phyloP scores from a whole-genome alignment of 2,888 invertebrate genomes.

The Liopterus haemorrhoidalis region DNA sequence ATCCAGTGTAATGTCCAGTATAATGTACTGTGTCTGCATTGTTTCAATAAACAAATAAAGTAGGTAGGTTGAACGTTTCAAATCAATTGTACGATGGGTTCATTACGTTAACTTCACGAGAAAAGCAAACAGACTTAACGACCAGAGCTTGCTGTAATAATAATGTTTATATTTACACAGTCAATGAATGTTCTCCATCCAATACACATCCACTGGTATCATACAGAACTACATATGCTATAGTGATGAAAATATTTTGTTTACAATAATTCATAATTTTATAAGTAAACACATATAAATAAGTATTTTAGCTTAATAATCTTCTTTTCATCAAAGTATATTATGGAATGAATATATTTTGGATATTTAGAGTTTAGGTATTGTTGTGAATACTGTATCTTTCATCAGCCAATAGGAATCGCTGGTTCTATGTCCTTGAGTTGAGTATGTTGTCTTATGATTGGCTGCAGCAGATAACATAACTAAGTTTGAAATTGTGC shows the following conservation, averaged over 20 bases:
- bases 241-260: constrained; percentile 45
- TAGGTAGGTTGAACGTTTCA: not conserved
- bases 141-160: constrained; percentile 20
- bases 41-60: not conserved
- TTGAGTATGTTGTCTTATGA: too few relatives aligned
- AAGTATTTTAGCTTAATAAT: constrained; percentile 33
- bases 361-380: too few relatives aligned
- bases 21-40: not conserved
- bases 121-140: constrained; percentile 20
- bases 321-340: constrained; percentile 7
- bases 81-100: constrained; percentile 5
- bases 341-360: constrained; percentile 15
- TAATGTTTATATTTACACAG: constrained; percentile 36
- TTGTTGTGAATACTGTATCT: too few relatives aligned
- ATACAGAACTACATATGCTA: constrained; percentile 39
- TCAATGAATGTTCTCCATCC: constrained; percentile 29
- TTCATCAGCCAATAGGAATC: too few relatives aligned
- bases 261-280: constrained; percentile 39
- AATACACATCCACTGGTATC: constrained; percentile 31
- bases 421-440: too few relatives aligned
- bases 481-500: not conserved
- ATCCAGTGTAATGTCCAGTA: not conserved
- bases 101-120: constrained; percentile 22
- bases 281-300: constrained; percentile 43
- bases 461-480: too few relatives aligned